Base-by-base conservation (phyloP, 2,113 vertebrate genomes). In the Zosterops borbonicus region DNA sequence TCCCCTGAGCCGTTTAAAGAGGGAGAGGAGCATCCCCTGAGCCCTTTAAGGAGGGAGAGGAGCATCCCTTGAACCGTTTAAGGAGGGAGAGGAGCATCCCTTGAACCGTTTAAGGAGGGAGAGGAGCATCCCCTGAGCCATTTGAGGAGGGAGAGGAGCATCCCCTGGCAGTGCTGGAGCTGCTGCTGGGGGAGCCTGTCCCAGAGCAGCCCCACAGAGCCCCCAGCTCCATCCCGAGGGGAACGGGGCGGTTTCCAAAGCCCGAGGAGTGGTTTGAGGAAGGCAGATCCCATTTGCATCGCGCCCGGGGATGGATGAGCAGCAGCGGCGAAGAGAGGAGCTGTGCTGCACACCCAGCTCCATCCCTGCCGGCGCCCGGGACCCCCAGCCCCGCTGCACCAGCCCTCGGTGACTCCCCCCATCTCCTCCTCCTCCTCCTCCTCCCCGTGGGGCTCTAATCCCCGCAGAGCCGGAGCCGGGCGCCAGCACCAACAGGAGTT, bases 381-480 rank as follows among this genome's bases (percentile, higher is more conserved):
- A 15, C 10, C 44, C 0, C 55, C 50, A 8, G 2, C 47, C 47
- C 47, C 7, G 22, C 47, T 49, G 22, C 47, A 49, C 13, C 6
- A 0, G 87, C 89, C 64, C 42, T n/a, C 44, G 79, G 17, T 59
- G 17, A 0, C 84, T 80, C 52, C 97, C 97, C 89, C 94, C 98
- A 96, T 93, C 92, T 44, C 50, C 62, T 89, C 90, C 95, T 94
- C 64, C 67, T 62, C 62, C 98, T 97, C 52, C 52, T 91, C 90
- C 94, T 74, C 87, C 94, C 42, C 92, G 58, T 68, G 47, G 64
- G 87, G 95, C 83, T 91, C 96, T 97, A 95, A 97, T 96, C 97
- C 95, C 96, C 75, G 42, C 97, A 97, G 97, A 97, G 92, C 56
- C 94, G 90, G 95, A 97, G 97, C 97, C 2, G 91, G 93, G 95